These are phyloP conservation scores for Nudaria mundana DNA, from an alignment of 2,888 invertebrate genomes.

Conservation along the genomic window DNA sequence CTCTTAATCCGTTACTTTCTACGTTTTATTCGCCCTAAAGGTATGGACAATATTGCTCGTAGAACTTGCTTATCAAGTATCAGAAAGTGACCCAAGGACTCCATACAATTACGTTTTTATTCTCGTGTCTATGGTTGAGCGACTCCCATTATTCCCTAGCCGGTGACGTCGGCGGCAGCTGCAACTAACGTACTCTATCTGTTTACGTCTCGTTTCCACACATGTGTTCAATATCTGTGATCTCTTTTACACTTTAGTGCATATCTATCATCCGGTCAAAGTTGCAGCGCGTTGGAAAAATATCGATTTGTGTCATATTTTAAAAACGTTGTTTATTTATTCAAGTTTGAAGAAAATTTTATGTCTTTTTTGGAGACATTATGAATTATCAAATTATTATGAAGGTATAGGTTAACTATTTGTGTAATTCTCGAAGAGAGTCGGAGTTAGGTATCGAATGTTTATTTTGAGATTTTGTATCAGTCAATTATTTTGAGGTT, in stretches of 20 bases:
- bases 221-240: constrained; percentile 19
- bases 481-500: too few species aligned
- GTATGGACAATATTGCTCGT: constrained; percentile 11
- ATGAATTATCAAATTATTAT: too few species aligned
- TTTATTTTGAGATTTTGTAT: too few species aligned
- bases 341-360: constrained; percentile 15
- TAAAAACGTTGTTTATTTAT: constrained; percentile 21
- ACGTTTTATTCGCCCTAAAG: too few species aligned
- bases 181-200: constrained; percentile 70
- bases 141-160: constrained; percentile 66
- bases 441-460: too few species aligned
- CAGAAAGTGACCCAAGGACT: constrained; percentile 37
- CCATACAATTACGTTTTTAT: constrained; percentile 50
- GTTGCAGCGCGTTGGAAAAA: constrained; percentile 50
- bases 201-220: constrained; percentile 49
- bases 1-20: too few species aligned
- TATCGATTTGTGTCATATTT: constrained; percentile 56
- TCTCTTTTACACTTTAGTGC: constrained; percentile 52
- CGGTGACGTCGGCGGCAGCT: constrained; percentile 76
- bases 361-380: too few species aligned
- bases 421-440: too few species aligned
- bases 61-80: constrained; percentile 20
- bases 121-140: constrained; percentile 60
- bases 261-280: constrained; percentile 67
- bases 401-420: too few species aligned